phyloP scores from a whole-genome alignment of 2,113 vertebrate species.

The Rhinolophus sinicus region DNA sequence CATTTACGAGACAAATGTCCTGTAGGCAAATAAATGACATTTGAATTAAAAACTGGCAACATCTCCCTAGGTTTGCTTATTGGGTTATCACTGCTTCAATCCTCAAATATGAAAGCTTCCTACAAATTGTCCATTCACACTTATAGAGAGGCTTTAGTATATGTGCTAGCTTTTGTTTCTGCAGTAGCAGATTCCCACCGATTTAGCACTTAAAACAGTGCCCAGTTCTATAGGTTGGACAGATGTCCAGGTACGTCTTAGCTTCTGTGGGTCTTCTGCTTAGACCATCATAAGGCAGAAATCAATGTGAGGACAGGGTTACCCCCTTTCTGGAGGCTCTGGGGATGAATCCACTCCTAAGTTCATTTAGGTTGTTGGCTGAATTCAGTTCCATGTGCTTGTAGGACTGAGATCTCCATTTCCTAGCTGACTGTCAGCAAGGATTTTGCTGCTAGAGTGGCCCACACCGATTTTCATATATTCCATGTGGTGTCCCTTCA shows the following conservation, averaged over 20 bases:
- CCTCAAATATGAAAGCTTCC: conserved; percentile 11
- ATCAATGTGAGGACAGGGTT: background rate
- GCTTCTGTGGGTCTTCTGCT: background rate
- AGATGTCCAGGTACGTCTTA: background rate
- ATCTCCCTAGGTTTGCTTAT: conserved; percentile 68
- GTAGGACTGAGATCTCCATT: background rate
- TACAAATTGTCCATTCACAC: background rate
- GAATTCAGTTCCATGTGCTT: background rate
- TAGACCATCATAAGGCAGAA: background rate
- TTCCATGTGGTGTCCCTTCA: rapidly evolving
- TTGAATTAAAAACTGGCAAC: conserved; percentile 77
- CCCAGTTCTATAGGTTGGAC: background rate
- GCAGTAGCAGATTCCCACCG: background rate
- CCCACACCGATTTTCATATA: rapidly evolving
- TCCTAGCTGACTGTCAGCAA: background rate
- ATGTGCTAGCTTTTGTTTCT: background rate
- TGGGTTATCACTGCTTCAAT: conserved; percentile 40
- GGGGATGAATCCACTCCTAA: background rate
- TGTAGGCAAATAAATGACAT: conserved; percentile 82
- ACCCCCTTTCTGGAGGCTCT: background rate
- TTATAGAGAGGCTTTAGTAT: background rate
- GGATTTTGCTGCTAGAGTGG: background rate
- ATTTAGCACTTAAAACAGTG: background rate
- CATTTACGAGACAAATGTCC: conserved; percentile 81
- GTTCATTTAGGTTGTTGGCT: background rate